Conservation (phyloP, 2,113 vertebrate genomes). For the Nothoprocta pentlandii region DNA sequence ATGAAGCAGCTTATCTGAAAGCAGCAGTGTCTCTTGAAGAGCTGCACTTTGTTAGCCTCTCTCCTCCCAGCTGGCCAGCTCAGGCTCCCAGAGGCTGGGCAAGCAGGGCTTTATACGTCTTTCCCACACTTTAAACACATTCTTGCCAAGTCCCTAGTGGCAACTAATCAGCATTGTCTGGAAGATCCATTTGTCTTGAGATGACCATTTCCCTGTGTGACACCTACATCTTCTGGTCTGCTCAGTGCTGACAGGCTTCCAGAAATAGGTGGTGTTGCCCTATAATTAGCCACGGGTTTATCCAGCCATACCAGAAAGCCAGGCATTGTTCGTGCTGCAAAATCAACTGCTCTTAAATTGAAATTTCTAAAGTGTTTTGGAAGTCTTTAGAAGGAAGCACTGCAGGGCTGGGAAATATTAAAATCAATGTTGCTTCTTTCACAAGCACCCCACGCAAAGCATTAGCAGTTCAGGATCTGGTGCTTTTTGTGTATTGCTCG, state of each 20-base stretch:
- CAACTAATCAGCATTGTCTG: not conserved
- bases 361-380: not conserved
- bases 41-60: rapidly evolving
- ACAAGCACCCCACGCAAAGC: conserved; percentile 22
- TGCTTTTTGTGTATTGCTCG: conserved; percentile 35
- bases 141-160: not conserved
- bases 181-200: not conserved
- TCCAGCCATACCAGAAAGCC: not conserved
- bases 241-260: not conserved
- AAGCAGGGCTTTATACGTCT: not conserved
- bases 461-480: conserved; percentile 7
- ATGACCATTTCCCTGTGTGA: not conserved
- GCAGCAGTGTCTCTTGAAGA: not conserved
- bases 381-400: not conserved
- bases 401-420: not conserved
- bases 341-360: not conserved
- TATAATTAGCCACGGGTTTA: not conserved
- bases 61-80: not conserved
- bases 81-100: not conserved
- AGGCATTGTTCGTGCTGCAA: not conserved
- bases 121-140: rapidly evolving
- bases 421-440: not conserved
- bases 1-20: not conserved
- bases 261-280: not conserved
- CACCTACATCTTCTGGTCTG: not conserved